These are phyloP conservation scores for Elephas maximus DNA, from an alignment of 2,113 vertebrate genomes.

Conservation along the genomic window DNA sequence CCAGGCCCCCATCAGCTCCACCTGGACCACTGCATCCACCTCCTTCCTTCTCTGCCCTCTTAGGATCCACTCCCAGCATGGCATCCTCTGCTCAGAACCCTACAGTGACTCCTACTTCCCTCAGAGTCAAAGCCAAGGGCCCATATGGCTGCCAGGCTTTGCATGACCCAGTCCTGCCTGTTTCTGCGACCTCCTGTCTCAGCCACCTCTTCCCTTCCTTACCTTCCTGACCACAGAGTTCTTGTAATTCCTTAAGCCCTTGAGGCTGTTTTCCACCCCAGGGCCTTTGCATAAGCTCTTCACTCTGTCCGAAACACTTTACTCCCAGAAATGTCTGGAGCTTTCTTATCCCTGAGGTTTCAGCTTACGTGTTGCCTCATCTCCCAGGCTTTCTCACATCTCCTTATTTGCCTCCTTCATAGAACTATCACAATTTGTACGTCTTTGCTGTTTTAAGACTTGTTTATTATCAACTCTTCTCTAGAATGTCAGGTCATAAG, in stretches of 20 bases:
- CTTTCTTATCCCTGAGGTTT: neutral
- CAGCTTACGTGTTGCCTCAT: neutral
- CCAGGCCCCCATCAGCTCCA: neutral
- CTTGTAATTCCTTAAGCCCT: neutral
- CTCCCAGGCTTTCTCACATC: neutral
- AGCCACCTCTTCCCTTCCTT: neutral
- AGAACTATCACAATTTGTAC: neutral
- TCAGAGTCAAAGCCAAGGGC: neutral
- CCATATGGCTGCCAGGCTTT: neutral
- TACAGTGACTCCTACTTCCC: fast-evolving
- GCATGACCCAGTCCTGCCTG: fast-evolving
- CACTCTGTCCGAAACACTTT: neutral
- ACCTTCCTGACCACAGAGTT: neutral
- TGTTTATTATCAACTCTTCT: neutral
- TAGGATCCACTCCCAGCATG: neutral
- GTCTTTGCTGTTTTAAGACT: neutral
- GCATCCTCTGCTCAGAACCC: neutral
- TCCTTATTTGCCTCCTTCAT: neutral
- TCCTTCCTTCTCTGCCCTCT: neutral
- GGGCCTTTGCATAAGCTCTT: neutral
- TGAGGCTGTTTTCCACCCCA: neutral
- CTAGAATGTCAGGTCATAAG: neutral
- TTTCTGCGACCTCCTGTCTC: fast-evolving
- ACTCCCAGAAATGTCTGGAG: neutral
- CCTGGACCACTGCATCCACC: neutral